Evolutionary conservation across 2,888 invertebrate species (phyloP).

Genomic region (Oscheius sp.): DNA sequence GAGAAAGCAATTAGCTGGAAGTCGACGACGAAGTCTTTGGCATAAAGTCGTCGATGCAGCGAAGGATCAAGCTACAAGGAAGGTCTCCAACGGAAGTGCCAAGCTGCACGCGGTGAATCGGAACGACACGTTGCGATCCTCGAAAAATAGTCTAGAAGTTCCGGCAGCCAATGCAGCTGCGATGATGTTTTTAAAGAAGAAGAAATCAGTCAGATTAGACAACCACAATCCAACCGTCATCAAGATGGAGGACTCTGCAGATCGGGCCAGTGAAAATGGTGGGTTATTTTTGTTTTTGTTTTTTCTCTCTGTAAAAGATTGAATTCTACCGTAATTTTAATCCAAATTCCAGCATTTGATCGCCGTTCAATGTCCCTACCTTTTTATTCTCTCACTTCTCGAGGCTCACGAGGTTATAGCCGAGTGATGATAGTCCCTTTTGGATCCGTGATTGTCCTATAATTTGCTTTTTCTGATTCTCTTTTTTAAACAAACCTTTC

Average conservation of each 20-base stretch:
- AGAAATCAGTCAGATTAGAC: conserved; percentile 6
- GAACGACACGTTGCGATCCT: no score
- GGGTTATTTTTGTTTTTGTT: background rate
- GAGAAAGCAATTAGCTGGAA: background rate
- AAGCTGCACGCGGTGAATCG: background rate
- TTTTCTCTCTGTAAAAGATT: background rate
- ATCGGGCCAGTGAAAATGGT: background rate
- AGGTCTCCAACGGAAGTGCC: background rate
- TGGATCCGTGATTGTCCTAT: no score
- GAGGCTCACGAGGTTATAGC: no score
- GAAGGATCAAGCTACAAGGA: conserved; percentile 4
- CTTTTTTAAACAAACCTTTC: background rate
- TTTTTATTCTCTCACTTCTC: no score
- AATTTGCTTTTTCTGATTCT: no score
- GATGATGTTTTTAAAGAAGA: background rate
- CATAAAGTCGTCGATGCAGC: conserved; percentile 23
- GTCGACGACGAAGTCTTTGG: conserved; percentile 4
- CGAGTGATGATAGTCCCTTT: no score
- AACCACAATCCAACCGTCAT: background rate
- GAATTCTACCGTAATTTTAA: background rate
- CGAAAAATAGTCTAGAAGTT: conserved; percentile 7
- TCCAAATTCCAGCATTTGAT: no score
- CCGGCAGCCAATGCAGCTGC: no score
- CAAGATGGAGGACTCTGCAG: conserved; percentile 6
- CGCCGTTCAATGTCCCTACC: no score